Conservation (phyloP, 2,113 vertebrate genomes). For the Python bivittatus region DNA sequence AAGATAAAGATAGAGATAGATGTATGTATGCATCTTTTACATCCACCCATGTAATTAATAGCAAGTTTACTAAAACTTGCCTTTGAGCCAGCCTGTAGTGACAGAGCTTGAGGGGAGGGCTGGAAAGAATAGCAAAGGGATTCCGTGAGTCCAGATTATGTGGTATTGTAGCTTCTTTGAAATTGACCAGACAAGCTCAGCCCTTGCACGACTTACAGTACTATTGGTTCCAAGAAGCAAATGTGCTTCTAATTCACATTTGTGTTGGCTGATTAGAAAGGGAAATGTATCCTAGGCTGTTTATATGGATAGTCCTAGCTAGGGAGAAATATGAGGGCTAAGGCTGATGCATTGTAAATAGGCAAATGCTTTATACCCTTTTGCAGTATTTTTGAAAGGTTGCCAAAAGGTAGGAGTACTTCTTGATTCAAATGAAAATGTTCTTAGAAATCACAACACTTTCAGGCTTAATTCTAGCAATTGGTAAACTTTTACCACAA, state of each 20-base stretch:
- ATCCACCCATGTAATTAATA: neutral
- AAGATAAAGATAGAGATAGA: neutral
- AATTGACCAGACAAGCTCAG: neutral
- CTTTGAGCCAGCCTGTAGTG: neutral
- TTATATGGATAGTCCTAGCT: neutral
- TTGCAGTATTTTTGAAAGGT: neutral
- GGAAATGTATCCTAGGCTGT: neutral
- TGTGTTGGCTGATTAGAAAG: neutral
- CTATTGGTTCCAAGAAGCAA: neutral
- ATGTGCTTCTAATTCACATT: neutral
- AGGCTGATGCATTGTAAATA: neutral
- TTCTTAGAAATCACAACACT: neutral
- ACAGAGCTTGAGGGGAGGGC: neutral
- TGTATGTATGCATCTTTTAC: neutral
- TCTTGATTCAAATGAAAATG: constrained; percentile 13
- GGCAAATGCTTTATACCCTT: neutral
- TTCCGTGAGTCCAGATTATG: neutral
- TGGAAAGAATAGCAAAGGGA: neutral
- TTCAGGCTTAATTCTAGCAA: constrained; percentile 1
- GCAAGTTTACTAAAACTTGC: neutral
- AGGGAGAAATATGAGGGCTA: neutral
- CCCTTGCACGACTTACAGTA: neutral
- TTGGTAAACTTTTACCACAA: neutral
- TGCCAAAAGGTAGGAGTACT: neutral
- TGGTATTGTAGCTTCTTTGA: neutral